Evolutionary conservation across 2,797 vertebrate genomes (phyloP).

Genomic region (Cryptoblepharus egeriae): DNA sequence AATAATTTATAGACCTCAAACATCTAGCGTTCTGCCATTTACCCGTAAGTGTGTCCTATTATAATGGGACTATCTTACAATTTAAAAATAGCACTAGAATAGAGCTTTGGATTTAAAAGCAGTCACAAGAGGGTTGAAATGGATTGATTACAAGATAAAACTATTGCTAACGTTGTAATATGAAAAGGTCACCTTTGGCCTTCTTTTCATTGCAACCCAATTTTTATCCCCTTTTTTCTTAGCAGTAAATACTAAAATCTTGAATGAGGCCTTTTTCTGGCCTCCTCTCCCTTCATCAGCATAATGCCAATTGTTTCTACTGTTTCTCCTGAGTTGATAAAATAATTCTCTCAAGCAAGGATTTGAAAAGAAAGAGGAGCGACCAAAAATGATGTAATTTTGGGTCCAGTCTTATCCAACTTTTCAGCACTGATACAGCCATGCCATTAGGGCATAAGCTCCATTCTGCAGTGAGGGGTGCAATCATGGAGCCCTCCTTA

Average conservation of each 20-base stretch:
- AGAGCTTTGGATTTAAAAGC: conserved; percentile 21
- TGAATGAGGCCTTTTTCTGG: neutral
- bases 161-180: neutral
- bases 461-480: no score
- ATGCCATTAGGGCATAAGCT: no score
- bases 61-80: conserved; percentile 4
- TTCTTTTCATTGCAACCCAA: neutral
- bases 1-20: conserved; percentile 36
- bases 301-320: neutral
- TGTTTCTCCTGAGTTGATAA: neutral
- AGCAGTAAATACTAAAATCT: conserved; percentile 17
- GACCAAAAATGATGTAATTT: no score
- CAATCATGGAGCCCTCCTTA: no score
- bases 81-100: conserved; percentile 29
- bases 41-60: neutral
- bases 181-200: conserved; percentile 15
- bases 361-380: no score
- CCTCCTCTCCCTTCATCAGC: neutral
- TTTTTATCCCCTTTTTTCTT: neutral
- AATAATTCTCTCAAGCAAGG: neutral
- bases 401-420: no score
- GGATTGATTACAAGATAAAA: conserved; percentile 23
- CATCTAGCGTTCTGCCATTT: conserved; percentile 32
- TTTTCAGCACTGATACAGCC: no score
- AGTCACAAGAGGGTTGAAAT: conserved; percentile 6